Percentiles rank a stretch among this genome's conserved stretches.
Evolutionary conservation across 2,888 invertebrate genomes (phyloP).

Genomic region (Diaprepes abbreviatus): DNA sequence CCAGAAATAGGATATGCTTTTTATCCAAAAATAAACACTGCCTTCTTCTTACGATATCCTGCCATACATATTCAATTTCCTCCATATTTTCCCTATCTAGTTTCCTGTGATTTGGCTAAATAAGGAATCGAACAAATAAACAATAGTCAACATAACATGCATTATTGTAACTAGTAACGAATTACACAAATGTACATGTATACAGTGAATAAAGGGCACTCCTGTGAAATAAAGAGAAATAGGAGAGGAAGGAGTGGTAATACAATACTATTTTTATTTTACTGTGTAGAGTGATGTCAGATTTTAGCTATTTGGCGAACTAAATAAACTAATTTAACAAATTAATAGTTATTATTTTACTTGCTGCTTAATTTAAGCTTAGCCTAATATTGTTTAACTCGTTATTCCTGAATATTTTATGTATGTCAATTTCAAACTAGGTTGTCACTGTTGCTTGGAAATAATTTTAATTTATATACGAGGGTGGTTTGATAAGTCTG

Average conservation of each 20-base stretch:
- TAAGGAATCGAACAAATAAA: conserved; percentile 25
- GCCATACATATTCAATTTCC: neutral
- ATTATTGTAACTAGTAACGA: conserved; percentile 24
- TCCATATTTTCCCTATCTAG: conserved; percentile 6
- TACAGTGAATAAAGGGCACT: conserved; percentile 19
- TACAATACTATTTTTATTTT: conserved; percentile 29
- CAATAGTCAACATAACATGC: conserved; percentile 20
- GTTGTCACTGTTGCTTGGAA: too few relatives aligned
- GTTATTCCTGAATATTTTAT: too few relatives aligned
- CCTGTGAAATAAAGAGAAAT: conserved; percentile 28
- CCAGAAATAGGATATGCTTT: neutral
- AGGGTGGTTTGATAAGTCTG: too few relatives aligned
- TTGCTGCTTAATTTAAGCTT: too few relatives aligned
- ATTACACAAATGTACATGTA: conserved; percentile 28
- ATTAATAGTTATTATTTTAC: neutral
- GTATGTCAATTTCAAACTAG: too few relatives aligned
- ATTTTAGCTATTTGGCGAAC: neutral
- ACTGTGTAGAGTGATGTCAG: conserved; percentile 1
- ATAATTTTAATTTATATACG: too few relatives aligned
- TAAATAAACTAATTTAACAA: neutral
- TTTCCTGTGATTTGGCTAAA: conserved; percentile 25
- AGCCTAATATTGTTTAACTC: too few relatives aligned
- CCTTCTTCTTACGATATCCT: neutral
- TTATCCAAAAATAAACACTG: neutral
- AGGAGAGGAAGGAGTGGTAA: conserved; percentile 22